These are phyloP conservation scores for Macrotus californicus DNA, from an alignment of 2,113 vertebrate species.

Conservation along the genomic window DNA sequence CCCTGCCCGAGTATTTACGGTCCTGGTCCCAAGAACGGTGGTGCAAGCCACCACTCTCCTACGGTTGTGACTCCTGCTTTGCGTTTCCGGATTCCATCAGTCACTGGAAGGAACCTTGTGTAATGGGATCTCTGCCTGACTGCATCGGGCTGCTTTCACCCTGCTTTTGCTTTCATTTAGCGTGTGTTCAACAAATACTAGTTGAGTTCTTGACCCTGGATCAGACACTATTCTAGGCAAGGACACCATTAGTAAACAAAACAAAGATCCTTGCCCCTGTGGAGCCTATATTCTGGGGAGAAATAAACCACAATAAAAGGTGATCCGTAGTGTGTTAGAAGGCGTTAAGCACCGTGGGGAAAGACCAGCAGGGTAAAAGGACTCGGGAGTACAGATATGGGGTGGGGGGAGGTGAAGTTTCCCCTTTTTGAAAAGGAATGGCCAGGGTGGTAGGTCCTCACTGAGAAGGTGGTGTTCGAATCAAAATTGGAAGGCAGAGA, in stretches of 20 bases:
- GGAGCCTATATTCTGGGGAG: background rate
- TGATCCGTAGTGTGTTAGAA: background rate
- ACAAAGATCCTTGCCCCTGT: background rate
- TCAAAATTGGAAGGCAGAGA: background rate
- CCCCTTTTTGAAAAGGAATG: background rate
- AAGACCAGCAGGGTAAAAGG: background rate
- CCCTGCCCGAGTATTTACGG: background rate
- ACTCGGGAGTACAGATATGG: background rate
- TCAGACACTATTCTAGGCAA: background rate
- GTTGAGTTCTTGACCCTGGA: background rate
- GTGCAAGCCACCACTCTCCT: background rate
- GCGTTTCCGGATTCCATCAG: background rate
- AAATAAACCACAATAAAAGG: background rate
- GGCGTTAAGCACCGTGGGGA: background rate
- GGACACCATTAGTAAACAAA: background rate
- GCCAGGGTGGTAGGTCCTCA: background rate
- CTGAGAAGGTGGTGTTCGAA: background rate
- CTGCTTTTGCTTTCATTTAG: constrained; percentile 12
- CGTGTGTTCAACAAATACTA: background rate
- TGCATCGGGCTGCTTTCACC: background rate
- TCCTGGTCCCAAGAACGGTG: background rate
- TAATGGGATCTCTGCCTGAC: background rate
- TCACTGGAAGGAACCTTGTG: background rate
- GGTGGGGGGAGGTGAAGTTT: background rate
- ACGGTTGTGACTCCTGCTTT: background rate